phyloP scores from a whole-genome alignment of 2,113 vertebrate genomes.

The Ptilorrhoa leucosticta region DNA sequence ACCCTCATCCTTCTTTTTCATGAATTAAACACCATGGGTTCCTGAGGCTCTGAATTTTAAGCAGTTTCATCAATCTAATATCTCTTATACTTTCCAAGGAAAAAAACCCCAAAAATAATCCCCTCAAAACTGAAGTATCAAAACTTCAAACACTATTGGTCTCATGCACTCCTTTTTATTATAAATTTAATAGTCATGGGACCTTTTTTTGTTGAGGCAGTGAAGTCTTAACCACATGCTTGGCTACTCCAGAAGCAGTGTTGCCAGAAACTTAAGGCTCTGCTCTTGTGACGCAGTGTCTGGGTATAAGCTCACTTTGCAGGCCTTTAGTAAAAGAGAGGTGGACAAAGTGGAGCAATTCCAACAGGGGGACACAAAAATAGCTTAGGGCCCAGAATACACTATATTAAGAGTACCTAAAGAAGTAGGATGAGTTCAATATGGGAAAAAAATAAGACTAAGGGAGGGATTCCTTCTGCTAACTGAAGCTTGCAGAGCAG shows the following conservation, averaged over 20 bases:
- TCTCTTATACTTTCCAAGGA: not conserved
- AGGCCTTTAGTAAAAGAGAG: not conserved
- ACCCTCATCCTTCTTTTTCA: not conserved
- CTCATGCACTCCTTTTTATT: not conserved
- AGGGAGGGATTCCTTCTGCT: not conserved
- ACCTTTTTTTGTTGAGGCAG: not conserved
- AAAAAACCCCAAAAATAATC: rapidly evolving
- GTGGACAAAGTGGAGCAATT: not conserved
- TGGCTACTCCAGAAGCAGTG: not conserved
- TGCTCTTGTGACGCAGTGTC: not conserved
- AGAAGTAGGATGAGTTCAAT: not conserved
- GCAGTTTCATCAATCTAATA: not conserved
- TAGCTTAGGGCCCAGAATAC: not conserved
- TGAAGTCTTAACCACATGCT: not conserved
- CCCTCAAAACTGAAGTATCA: not conserved
- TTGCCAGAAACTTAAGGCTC: not conserved
- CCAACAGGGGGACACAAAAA: not conserved
- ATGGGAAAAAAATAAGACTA: not conserved
- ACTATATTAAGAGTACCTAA: not conserved
- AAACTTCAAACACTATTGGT: not conserved
- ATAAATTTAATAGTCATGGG: not conserved
- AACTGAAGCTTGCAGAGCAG: not conserved
- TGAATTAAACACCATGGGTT: not conserved
- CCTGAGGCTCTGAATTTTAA: not conserved
- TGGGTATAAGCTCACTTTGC: not conserved